A percentile compares a stretch with the other conserved stretches of the same genome.
These are phyloP conservation scores for Hippocampus abdominalis DNA, from an alignment of 2,113 vertebrate species.

Conservation along the genomic window DNA sequence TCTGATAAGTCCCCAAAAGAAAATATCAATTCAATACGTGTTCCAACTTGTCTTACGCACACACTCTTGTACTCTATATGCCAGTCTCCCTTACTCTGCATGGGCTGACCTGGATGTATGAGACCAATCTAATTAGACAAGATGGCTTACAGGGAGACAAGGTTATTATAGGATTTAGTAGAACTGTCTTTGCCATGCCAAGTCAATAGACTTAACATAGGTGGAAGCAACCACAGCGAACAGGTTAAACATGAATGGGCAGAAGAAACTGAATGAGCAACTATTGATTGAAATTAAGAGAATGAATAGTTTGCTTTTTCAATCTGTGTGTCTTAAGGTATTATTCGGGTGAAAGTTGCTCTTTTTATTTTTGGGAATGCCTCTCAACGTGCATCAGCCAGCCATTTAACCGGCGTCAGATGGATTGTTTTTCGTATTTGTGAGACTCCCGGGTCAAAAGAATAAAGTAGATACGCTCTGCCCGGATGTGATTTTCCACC, in stretches of 20 bases:
- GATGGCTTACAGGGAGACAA: conserved; percentile 48
- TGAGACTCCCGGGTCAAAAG: neutral
- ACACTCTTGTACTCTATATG: neutral
- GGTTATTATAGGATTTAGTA: conserved; percentile 49
- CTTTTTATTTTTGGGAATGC: neutral
- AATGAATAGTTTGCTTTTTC: neutral
- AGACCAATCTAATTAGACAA: conserved; percentile 63
- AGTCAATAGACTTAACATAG: conserved; percentile 29
- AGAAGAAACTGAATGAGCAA: conserved; percentile 7
- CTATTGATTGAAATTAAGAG: neutral
- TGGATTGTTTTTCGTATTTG: neutral
- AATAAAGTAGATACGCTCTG: neutral
- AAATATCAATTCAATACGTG: neutral
- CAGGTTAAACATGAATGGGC: conserved; percentile 33
- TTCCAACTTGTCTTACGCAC: neutral
- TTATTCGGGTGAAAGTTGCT: neutral
- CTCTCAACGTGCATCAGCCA: neutral
- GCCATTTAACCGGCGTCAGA: neutral
- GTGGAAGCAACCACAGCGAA: conserved; percentile 5
- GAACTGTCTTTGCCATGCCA: conserved; percentile 28
- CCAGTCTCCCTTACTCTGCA: neutral
- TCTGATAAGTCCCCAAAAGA: neutral
- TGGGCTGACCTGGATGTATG: conserved; percentile 4
- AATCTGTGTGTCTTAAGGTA: neutral
- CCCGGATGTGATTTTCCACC: neutral